A percentile compares a stretch with the other conserved stretches of the same genome.
These are phyloP conservation scores for Isaurus tuberculatus DNA, from an alignment of 92 coral and sea anemone genomes.

Conservation along the genomic window DNA sequence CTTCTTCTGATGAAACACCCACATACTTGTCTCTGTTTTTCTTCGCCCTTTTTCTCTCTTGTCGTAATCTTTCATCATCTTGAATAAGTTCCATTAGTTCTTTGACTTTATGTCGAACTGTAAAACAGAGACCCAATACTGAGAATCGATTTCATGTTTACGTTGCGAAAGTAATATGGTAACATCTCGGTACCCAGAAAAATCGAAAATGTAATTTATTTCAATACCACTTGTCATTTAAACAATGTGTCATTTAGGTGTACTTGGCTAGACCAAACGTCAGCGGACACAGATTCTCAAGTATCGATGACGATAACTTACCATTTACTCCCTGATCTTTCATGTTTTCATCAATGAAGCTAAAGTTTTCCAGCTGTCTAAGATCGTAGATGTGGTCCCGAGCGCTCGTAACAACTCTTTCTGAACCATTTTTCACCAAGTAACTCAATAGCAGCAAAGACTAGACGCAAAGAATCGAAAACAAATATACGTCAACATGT, in stretches of 20 bases:
- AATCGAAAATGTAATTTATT: neutral
- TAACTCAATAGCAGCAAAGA: slow-evolving; percentile 86
- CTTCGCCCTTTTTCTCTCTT: slow-evolving; percentile 93
- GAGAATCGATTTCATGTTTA: neutral
- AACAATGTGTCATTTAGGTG: slow-evolving; percentile 2
- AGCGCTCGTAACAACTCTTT: slow-evolving; percentile 93
- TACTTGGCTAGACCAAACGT: neutral
- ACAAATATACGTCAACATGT: slow-evolving; percentile 27
- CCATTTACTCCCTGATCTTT: slow-evolving; percentile 98
- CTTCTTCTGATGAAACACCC: slow-evolving; percentile 88
- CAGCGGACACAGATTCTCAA: neutral
- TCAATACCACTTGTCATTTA: neutral
- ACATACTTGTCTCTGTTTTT: slow-evolving; percentile 92
- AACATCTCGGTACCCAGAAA: neutral
- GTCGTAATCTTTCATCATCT: slow-evolving; percentile 90
- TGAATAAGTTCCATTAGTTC: slow-evolving; percentile 91
- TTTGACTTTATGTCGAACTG: slow-evolving; percentile 98
- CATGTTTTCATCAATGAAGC: slow-evolving; percentile 86
- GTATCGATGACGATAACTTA: slow-evolving; percentile 45
- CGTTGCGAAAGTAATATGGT: neutral
- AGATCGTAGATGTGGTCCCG: slow-evolving; percentile 97
- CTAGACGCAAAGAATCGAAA: slow-evolving; percentile 45
- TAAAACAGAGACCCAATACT: neutral
- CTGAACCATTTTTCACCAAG: slow-evolving; percentile 93
- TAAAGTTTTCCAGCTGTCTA: slow-evolving; percentile 88